These are phyloP conservation scores for Oreochromis niloticus DNA, from an alignment of 2,113 vertebrate species.

Conservation along the genomic window DNA sequence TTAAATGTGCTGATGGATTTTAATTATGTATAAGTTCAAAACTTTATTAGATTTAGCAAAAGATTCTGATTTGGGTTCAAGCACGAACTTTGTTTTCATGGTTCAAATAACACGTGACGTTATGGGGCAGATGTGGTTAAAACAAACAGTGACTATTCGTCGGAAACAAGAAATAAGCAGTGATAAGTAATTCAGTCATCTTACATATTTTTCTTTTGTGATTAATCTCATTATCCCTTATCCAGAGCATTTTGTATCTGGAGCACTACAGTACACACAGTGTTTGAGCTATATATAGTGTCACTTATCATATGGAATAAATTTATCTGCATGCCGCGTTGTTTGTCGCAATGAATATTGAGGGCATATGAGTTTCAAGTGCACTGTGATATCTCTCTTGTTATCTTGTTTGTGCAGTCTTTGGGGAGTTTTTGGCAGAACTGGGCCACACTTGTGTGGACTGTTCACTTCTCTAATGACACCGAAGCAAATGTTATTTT, in stretches of 20 bases:
- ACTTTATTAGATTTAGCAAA: neutral
- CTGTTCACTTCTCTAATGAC: conserved; percentile 44
- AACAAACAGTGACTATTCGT: neutral
- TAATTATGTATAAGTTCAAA: neutral
- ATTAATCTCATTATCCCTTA: neutral
- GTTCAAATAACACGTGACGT: neutral
- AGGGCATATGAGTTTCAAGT: conserved; percentile 46
- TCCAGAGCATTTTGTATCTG: neutral
- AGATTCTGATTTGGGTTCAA: neutral
- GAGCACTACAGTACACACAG: neutral
- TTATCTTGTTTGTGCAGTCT: conserved; percentile 59
- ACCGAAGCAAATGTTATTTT: conserved; percentile 51
- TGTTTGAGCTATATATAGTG: conserved; percentile 31
- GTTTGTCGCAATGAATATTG: conserved; percentile 38
- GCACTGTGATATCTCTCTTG: conserved; percentile 20
- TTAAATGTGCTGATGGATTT: neutral
- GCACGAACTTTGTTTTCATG: neutral
- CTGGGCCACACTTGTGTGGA: conserved; percentile 43
- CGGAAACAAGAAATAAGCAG: neutral
- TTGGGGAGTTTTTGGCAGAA: conserved; percentile 63
- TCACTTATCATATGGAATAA: conserved; percentile 41
- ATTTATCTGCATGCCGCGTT: conserved; percentile 28
- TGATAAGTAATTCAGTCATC: neutral
- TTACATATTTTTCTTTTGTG: neutral
- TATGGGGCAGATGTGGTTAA: neutral